Evolutionary conservation across 2,797 vertebrate species (phyloP), one percentile per base, ranked within the genome.

Genomic region (Anisognathus igniventris): DNA sequence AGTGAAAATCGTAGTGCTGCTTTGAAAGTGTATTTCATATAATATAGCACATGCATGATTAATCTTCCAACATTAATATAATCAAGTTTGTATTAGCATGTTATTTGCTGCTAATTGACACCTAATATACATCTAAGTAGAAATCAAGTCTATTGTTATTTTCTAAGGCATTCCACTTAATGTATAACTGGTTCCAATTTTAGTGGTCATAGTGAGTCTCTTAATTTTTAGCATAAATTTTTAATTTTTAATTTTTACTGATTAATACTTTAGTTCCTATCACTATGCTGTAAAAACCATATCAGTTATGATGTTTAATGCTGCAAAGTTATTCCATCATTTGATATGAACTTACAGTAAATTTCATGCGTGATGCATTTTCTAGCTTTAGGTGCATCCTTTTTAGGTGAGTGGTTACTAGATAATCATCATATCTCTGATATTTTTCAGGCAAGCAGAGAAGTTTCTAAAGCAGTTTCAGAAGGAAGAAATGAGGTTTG

Each of bases 401-500:
- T 96, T 91, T 80, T 83, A 40, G 56, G 45, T 10, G 19, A 65
- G 30, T 51, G 37, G 25, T 62, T 86, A 13, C 66, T 68, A 70
- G 30, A 60, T 56, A 92, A 86, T 75, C 51, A 56, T 70, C 0
- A 8, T 74, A 93, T 74, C 58, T 86, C 27, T 84, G 25, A 22
- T 81, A 66, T 78, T 91, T 93, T 81, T 84, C 66, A 84, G n/a
- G 62, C 51, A 86, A 88, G 54, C 4, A 48, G 28, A 81, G 40
- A 86, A 86, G 31, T 56, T 92, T 78, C 79, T 92, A 83, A 93
- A 81, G 66, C 31, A 62, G 51, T 72, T 92, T 84, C 77, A 84
- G 50, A 80, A 61, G 37, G 67, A 62, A 78, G 25, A 88, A 95
- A 84, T 81, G 8, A 90, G 62, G 54, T 88, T 95, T 96, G 30